Conservation (phyloP, 2,888 invertebrate species). For the Tillus elongatus region DNA sequence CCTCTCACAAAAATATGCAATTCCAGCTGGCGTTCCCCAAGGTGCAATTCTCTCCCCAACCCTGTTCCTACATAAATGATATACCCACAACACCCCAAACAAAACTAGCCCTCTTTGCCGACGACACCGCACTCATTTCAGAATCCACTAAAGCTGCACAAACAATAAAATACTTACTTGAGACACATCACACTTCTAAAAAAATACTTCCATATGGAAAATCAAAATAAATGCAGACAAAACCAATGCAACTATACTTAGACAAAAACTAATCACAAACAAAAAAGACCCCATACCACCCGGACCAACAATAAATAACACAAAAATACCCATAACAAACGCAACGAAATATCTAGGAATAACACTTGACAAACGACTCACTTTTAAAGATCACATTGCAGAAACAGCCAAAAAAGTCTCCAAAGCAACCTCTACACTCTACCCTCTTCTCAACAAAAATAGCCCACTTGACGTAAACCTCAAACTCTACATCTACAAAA, state of each 20-base stretch:
- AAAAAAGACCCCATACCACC: conserved; percentile 1
- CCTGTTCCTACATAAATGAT: conserved; percentile 10
- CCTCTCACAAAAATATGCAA: conserved; percentile 3
- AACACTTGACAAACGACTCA: conserved; percentile 8
- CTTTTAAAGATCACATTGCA: conserved; percentile 1
- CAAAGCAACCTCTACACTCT: not conserved
- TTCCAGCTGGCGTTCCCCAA: conserved; percentile 6
- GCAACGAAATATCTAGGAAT: conserved; percentile 6
- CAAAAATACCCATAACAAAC: not conserved
- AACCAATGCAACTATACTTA: not conserved
- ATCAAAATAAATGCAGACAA: conserved; percentile 9
- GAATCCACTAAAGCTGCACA: not conserved
- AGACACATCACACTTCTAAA: conserved; percentile 3
- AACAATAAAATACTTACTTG: conserved; percentile 1
- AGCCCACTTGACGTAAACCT: conserved; percentile 1
- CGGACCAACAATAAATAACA: conserved; percentile 1
- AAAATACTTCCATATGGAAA: conserved; percentile 6
- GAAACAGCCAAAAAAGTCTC: conserved; percentile 1
- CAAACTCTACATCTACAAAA: conserved; percentile 8
- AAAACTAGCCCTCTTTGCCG: conserved; percentile 7
- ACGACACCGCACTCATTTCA: conserved; percentile 8
- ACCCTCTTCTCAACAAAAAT: not conserved
- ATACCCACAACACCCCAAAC: conserved; percentile 5
- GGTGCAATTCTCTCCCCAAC: conserved; percentile 6
- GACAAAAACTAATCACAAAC: not conserved